Evolutionary conservation across 2,113 vertebrate genomes (phyloP).

Genomic region (Urocynchramus pylzowi): DNA sequence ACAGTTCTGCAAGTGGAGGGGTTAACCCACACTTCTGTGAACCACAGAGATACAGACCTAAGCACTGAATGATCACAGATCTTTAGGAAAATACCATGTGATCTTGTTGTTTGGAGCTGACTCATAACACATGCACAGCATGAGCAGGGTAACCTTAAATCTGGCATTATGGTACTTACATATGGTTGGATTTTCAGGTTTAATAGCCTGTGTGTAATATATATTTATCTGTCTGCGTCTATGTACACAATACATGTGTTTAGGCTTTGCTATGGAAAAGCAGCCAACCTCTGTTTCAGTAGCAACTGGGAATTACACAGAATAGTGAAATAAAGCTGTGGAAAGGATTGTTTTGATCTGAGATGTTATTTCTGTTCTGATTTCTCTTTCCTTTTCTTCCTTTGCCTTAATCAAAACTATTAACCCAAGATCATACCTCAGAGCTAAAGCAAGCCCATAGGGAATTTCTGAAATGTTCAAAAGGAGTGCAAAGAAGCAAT

Average conservation of each 20-base stretch:
- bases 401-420: conserved; percentile 10
- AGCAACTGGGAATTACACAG: not conserved
- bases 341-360: conserved; percentile 2
- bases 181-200: not conserved
- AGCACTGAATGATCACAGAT: not conserved
- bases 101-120: not conserved
- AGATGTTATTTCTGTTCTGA: conserved; percentile 6
- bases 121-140: not conserved
- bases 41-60: not conserved
- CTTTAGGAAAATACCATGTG: not conserved
- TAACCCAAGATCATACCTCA: not conserved
- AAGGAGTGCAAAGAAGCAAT: not conserved
- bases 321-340: not conserved
- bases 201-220: not conserved
- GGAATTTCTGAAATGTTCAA: not conserved
- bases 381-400: not conserved
- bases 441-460: not conserved
- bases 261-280: not conserved
- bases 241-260: not conserved
- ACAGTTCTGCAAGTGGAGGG: not conserved
- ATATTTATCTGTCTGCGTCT: not conserved
- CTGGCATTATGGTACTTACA: not conserved
- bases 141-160: not conserved
- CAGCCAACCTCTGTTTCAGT: not conserved
- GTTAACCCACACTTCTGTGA: not conserved